Evolutionary conservation across 1,140 invertebrate genomes (phyloP).

Genomic region (Octopus sinensis): DNA sequence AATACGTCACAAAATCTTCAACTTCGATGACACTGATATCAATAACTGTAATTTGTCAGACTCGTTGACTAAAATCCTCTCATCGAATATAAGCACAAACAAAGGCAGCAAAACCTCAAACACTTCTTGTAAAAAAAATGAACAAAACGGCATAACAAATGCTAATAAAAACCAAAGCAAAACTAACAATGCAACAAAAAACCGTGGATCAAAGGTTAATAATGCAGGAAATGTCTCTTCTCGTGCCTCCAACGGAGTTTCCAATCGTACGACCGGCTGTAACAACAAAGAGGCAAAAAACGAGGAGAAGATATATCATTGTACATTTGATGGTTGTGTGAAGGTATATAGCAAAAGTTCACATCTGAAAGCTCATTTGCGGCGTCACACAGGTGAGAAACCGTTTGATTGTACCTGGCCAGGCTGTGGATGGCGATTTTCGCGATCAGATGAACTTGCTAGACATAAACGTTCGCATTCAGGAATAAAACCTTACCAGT

Average conservation of each 20-base stretch:
- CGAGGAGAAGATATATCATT: constrained; percentile 64
- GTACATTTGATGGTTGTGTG: constrained; percentile 64
- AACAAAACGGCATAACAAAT: not conserved
- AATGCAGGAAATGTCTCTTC: not conserved
- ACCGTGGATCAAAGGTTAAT: not conserved
- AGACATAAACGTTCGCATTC: constrained; percentile 68
- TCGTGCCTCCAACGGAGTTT: not conserved
- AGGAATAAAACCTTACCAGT: constrained; percentile 59
- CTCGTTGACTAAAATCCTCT: not conserved
- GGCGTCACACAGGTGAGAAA: constrained; percentile 91
- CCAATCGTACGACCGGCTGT: not conserved
- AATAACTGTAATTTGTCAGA: not conserved
- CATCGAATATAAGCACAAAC: not conserved
- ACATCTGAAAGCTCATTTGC: constrained; percentile 87
- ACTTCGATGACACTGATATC: not conserved
- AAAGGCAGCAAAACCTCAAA: not conserved
- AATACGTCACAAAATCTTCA: too few relatives aligned
- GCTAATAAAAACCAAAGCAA: not conserved
- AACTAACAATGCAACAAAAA: not conserved
- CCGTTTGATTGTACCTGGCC: constrained; percentile 88
- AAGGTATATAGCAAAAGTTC: constrained; percentile 84
- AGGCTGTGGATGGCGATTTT: constrained; percentile 91
- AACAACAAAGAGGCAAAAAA: constrained; percentile 26
- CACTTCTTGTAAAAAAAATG: not conserved
- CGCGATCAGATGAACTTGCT: constrained; percentile 87